Percentiles rank a stretch among this genome's conserved stretches.
Evolutionary conservation across 2,113 vertebrate genomes (phyloP).

Genomic region (Lepisosteus oculatus): DNA sequence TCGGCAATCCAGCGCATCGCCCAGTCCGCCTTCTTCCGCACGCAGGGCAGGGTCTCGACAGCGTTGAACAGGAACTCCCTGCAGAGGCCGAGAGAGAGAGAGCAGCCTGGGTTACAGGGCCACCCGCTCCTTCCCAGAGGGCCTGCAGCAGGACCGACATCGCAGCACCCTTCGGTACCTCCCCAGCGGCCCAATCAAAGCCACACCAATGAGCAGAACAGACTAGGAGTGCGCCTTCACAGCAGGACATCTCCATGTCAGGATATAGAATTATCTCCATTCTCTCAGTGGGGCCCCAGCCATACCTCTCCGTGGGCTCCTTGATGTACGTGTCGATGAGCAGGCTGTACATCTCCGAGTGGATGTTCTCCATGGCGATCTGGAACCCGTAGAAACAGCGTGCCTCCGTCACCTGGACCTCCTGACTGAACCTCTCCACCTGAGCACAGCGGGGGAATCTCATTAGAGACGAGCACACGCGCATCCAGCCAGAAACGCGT

Average conservation of each 20-base stretch:
- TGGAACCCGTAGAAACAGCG: conserved; percentile 25
- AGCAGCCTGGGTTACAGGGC: too few relatives aligned
- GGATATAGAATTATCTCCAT: too few relatives aligned
- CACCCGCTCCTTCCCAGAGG: too few relatives aligned
- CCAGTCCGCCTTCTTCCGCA: conserved; percentile 98
- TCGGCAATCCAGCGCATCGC: conserved; percentile 94
- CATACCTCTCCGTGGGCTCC: conserved; percentile 16
- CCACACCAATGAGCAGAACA: too few relatives aligned
- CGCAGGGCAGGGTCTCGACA: conserved; percentile 88
- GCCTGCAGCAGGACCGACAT: too few relatives aligned
- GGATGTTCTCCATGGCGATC: conserved; percentile 23
- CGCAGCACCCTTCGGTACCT: too few relatives aligned
- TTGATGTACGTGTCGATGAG: conserved; percentile 23
- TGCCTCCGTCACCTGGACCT: conserved; percentile 18
- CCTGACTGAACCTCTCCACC: conserved; percentile 18
- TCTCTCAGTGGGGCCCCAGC: not conserved
- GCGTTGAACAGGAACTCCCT: conserved; percentile 96
- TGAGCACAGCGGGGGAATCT: not conserved
- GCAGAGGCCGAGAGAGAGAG: not conserved
- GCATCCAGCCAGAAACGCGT: not conserved
- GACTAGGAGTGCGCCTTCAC: too few relatives aligned
- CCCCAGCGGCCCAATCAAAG: too few relatives aligned
- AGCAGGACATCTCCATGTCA: too few relatives aligned
- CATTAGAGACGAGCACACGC: too few relatives aligned
- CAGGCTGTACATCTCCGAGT: conserved; percentile 22